Base-by-base conservation (phyloP, 2,888 invertebrate genomes). In the Coecobrya sp. region DNA sequence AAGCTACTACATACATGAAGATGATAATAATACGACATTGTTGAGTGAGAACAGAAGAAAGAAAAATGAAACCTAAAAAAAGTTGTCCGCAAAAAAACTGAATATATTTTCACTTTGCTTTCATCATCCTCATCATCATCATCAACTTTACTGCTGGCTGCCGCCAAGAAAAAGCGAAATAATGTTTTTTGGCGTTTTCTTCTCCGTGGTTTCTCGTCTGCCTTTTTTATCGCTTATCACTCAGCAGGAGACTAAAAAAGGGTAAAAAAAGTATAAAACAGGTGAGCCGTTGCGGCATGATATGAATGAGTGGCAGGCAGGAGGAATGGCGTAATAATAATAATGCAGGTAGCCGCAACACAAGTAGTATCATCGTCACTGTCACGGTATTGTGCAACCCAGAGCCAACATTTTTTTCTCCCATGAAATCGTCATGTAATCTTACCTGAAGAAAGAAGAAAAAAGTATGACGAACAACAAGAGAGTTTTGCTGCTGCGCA, bases 251-350 rank as follows among this genome's bases (percentile, higher is more conserved):
- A 65, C 65, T 8, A 65, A 27, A 65, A 27, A 11, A 65, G 3
- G 59, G 19, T 1, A 2, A 59, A 59, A 49, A 49, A 49, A 49
- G 7, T 49, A 49, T 7, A 49, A 49, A 11, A 13, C 59, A 59
- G 59, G 59, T 59, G 59, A 59, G 59, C 59, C 8, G 59, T 22
- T 4, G 59, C 1, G n/a, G 19, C 59, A 59, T 59, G 59, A 59
- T 19, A 59, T 59, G 59, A 59, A 59, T 59, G 59, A 59, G 19
- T 59, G 59, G 36, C 36, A 59, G 59, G 36, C 36, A 59, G n/a
- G 11, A 8, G 13, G 1, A 1, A 49, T 49, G 49, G 13, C 49
- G 49, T 59, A 59, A 59, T 59, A 59, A 59, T 59, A 59, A 59
- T 19, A 36, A 59, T 59, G 59, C 22, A 59, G 59, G 19, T 5